Base-by-base conservation (phyloP, 2,113 vertebrate genomes). In the Mesembrinibis cayennensis region DNA sequence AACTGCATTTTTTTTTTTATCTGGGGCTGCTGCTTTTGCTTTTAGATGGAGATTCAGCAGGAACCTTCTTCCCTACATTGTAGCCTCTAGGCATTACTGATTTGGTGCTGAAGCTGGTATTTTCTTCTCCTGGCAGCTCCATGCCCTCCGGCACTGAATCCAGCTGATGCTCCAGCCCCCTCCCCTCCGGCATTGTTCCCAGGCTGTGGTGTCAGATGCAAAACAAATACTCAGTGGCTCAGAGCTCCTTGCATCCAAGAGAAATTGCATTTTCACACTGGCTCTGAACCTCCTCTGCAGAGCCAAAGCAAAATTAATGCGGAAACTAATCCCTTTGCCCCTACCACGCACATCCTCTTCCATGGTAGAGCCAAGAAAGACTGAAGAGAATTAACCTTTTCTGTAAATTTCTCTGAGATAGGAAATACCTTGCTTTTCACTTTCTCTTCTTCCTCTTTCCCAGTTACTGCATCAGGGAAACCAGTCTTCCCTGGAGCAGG, bases 231-330 rank as follows among this genome's bases (percentile, higher is more conserved):
- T 92, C 50, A 82, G 91, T 59, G 82, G 85, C 84, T 92, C 87
- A 89, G 62, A 94, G 89, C 77, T 87, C 45, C 67, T 86, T 62
- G 65, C 62, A 94, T 96, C 86, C 84, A 94, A 81, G 45, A 96
- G 83, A 97, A 95, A 88, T 13, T 94, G 76, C 67, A 90, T 94
- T 95, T 97, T 95, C 91, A 95, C 85, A 92, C 85, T 95, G 91
- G 93, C 93, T 96, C 95, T 74, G 72, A 95, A 94, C 42, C 36
- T 67, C 9, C 11, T 93, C 85, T 95, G 53, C 67, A 67, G 58
- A 91, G 90, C 93, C 95, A 95, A 96, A 89, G 65, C 83, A 93
- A 95, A 96, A 97, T 92, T 88, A 95, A 96, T 72, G 80, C 42
- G 29, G 87, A 97, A 97, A 94, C 59, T 76, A 96, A 96, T 97